Base-by-base conservation (phyloP, 2,113 vertebrate genomes). In the Isichthys henryi region DNA sequence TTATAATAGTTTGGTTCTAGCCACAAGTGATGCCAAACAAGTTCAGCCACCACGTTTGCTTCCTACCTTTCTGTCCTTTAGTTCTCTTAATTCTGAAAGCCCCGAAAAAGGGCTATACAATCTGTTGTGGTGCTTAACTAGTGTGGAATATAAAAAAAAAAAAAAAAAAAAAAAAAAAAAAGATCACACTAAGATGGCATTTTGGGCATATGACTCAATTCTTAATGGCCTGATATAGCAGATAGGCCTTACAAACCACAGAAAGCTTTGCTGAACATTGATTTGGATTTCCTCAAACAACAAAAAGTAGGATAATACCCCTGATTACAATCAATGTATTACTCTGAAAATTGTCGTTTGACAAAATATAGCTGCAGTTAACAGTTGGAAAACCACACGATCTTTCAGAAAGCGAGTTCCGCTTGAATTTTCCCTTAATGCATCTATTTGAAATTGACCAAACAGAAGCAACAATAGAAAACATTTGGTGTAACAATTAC, bases 401-500 rank as follows among this genome's bases (percentile, higher is more conserved):
- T 77, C 21, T 39, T 39, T 77, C 35, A 43, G 74, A 80, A 8
- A 19, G 74, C 31, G 3, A 43, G 74, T 80, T 43, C 74, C 35
- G 35, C 35, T 80, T 15, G 15, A 80, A 80, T 39, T 80, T 39
- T 80, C 74, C 31, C 74, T 80, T 43, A 80, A 80, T 80, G 35
- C 35, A 80, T 35, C 74, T 80, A 80, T 80, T 80, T 0, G 74
- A 80, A 70, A 58, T 70, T 31, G 58, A 70, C 58, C 39, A 70
- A 49, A 88, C 62, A 45, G 66, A 66, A 88, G 46, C 46, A 74
- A 88, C 35, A 88, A 88, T 48, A 31, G 7, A 50, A 88, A 88
- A 88, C 48, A 88, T 88, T 88, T 88, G 62, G 88, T 70, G 66
- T 88, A 88, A 88, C 74, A 80, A 80, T n/a, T 31, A 43, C 45